Evolutionary conservation across 2,113 vertebrate species (phyloP).

Genomic region (Hypanus sabinus): DNA sequence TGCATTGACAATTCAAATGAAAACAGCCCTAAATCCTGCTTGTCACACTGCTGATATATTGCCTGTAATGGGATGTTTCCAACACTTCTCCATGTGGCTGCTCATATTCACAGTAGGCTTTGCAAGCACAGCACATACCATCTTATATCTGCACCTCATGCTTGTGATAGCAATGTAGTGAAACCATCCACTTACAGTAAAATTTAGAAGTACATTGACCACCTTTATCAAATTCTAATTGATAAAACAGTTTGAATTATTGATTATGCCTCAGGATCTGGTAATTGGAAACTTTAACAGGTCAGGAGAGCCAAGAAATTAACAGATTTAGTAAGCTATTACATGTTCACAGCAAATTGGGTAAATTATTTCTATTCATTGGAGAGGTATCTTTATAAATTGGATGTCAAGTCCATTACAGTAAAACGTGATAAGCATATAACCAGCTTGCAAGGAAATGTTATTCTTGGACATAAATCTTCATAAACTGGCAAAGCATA

Average conservation of each 20-base stretch:
- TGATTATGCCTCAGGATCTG: neutral
- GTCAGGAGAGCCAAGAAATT: constrained; percentile 15
- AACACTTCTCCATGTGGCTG: constrained; percentile 73
- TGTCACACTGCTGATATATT: constrained; percentile 83
- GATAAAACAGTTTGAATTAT: constrained; percentile 20
- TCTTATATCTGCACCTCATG: constrained; percentile 69
- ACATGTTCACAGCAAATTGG: neutral
- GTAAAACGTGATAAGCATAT: constrained; percentile 11
- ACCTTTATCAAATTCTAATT: neutral
- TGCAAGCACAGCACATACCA: constrained; percentile 60
- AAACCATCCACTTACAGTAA: constrained; percentile 52
- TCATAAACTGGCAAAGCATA: neutral
- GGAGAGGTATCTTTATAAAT: neutral
- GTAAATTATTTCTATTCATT: constrained; percentile 17
- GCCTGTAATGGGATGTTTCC: constrained; percentile 87
- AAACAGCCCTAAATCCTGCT: constrained; percentile 80
- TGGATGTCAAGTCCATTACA: neutral
- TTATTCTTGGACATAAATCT: neutral
- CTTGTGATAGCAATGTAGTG: constrained; percentile 53
- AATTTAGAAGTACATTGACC: neutral
- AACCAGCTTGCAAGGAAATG: constrained; percentile 15
- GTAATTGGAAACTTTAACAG: constrained; percentile 14
- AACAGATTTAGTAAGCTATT: neutral
- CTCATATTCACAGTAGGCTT: constrained; percentile 66
- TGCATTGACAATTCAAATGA: constrained; percentile 85